These are phyloP conservation scores for Eucidaris tribuloides DNA, from an alignment of 35 echinoderm and acorn worm genomes.

Conservation along the genomic window DNA sequence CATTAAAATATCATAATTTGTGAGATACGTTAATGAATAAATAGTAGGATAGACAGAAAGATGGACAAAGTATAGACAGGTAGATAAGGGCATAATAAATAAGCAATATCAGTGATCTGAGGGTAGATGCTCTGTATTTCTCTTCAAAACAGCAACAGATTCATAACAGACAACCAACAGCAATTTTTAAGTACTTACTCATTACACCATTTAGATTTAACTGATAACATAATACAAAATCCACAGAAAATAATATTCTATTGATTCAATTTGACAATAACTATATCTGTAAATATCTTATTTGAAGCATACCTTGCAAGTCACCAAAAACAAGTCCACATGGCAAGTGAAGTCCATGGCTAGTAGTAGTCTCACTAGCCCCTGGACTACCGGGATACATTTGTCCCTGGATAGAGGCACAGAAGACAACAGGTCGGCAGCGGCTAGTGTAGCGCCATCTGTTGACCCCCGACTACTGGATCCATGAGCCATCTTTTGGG, in stretches of 20 bases:
- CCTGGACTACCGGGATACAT: conserved; percentile 79
- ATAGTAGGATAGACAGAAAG: too few species aligned
- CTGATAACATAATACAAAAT: neutral
- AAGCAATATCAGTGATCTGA: too few species aligned
- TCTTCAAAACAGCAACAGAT: too few species aligned
- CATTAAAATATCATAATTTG: too few species aligned
- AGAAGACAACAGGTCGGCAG: neutral
- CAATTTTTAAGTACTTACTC: too few species aligned
- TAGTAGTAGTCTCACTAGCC: conserved; percentile 72
- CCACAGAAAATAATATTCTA: too few species aligned
- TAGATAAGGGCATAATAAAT: too few species aligned
- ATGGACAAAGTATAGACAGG: too few species aligned
- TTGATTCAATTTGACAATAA: neutral
- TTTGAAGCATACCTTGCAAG: conserved; percentile 82
- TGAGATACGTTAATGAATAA: too few species aligned
- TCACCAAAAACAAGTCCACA: conserved; percentile 90
- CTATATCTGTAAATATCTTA: neutral
- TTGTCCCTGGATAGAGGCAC: conserved; percentile 68
- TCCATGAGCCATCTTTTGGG: neutral
- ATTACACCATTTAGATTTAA: neutral
- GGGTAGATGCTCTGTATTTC: too few species aligned
- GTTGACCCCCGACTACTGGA: neutral
- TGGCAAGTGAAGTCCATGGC: conserved; percentile 97
- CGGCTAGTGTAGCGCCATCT: neutral
- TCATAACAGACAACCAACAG: too few species aligned